A percentile compares a stretch with the other conserved stretches of the same genome.
These are phyloP conservation scores for Pipistrellus kuhlii DNA, from an alignment of 2,797 vertebrate genomes.

Conservation along the genomic window DNA sequence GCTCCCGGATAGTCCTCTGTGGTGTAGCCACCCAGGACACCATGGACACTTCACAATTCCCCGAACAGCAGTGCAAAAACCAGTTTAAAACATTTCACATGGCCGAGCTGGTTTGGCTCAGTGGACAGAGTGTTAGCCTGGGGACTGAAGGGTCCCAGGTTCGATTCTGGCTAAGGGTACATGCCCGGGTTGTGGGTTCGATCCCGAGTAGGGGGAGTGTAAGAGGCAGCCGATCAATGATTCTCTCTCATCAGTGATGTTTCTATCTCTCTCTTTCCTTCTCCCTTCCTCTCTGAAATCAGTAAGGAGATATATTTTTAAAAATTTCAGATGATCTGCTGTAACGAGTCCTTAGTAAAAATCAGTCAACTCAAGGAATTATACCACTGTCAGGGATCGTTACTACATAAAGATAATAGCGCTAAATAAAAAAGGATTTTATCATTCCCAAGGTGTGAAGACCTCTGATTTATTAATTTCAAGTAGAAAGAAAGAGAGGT, in stretches of 20 bases:
- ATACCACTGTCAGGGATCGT: too few species aligned
- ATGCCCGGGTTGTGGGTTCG: too few species aligned
- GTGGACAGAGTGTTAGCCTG: too few species aligned
- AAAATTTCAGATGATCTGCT: background rate
- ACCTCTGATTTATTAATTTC: background rate
- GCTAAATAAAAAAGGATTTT: too few species aligned
- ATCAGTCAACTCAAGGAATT: background rate
- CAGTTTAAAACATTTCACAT: background rate
- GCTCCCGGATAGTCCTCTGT: accelerated
- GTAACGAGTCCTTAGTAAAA: background rate
- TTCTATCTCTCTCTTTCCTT: too few species aligned
- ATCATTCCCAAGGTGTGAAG: background rate
- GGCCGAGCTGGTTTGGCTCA: too few species aligned
- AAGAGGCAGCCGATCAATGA: too few species aligned
- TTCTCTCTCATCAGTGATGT: too few species aligned
- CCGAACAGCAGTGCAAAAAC: background rate
- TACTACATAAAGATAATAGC: background rate
- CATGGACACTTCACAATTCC: background rate
- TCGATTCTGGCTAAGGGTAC: too few species aligned
- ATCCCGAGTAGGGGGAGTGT: too few species aligned
- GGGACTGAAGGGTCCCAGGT: too few species aligned
- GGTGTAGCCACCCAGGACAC: background rate
- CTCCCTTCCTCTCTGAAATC: too few species aligned
- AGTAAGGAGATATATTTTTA: background rate
- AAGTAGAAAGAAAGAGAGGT: background rate